phyloP scores from a whole-genome alignment of 2,888 invertebrate species.

The Eurytoma californica region DNA sequence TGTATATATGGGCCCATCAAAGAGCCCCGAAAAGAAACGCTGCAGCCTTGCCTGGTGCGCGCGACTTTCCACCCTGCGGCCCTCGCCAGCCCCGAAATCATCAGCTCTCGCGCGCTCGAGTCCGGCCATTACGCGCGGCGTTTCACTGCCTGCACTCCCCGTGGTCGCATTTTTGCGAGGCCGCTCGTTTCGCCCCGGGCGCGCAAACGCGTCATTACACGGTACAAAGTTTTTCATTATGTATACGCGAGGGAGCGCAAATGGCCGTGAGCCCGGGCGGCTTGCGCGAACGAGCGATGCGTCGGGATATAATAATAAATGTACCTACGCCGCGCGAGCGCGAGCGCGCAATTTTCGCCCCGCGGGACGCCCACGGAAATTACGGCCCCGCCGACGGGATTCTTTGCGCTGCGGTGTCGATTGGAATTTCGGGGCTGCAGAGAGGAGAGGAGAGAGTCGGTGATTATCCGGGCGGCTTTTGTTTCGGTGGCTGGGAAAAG shows the following conservation, averaged over 20 bases:
- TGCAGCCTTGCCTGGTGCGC: no score
- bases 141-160: background rate
- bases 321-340: background rate
- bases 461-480: no score
- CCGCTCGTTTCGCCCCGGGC: constrained; percentile 36
- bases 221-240: constrained; percentile 57
- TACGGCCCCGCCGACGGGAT: background rate
- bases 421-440: background rate
- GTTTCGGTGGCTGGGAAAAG: no score
- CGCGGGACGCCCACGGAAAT: background rate
- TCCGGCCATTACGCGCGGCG: constrained; percentile 5
- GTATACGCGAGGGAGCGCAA: constrained; percentile 15
- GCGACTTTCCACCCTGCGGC: background rate
- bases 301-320: constrained; percentile 33
- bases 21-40: constrained; percentile 37
- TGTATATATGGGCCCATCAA: constrained; percentile 42
- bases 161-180: constrained; percentile 11
- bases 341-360: background rate
- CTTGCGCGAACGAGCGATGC: background rate
- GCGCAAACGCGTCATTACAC: constrained; percentile 43
- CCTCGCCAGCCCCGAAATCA: background rate
- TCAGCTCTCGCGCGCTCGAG: no score
- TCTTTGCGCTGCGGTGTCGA: constrained; percentile 17
- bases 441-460: background rate
- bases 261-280: no score